Evolutionary conservation across 2,113 vertebrate species (phyloP).

Genomic region (Pipra filicauda): DNA sequence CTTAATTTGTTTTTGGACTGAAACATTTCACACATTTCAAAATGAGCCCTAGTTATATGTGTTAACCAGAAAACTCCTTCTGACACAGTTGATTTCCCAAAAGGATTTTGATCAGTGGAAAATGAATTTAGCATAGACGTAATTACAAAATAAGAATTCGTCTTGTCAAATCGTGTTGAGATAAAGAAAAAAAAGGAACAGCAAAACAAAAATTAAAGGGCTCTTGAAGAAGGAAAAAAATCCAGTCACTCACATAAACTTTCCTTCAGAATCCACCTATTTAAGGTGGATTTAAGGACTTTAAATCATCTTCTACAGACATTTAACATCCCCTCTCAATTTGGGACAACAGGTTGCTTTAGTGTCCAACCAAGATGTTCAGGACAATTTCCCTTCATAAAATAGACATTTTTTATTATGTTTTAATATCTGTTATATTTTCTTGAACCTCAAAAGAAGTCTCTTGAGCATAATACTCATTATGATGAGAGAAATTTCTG

Average conservation of each 20-base stretch:
- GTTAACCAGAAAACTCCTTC: conserved; percentile 36
- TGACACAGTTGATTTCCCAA: conserved; percentile 36
- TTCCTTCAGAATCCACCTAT: background rate
- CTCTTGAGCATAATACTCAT: background rate
- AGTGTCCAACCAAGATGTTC: background rate
- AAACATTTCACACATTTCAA: conserved; percentile 45
- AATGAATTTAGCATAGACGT: background rate
- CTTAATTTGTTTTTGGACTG: background rate
- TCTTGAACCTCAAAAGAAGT: background rate
- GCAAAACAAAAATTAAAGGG: background rate
- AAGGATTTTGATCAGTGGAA: conserved; percentile 41
- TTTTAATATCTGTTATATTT: background rate
- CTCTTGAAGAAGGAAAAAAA: background rate
- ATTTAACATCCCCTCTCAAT: background rate
- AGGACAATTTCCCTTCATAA: background rate
- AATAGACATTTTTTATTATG: background rate
- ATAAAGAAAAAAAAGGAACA: background rate
- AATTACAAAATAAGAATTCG: background rate
- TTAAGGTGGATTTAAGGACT: background rate
- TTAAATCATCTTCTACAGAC: background rate
- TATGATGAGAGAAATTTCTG: background rate
- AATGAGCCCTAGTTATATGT: background rate
- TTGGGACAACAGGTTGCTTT: background rate
- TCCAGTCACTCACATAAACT: background rate
- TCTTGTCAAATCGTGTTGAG: background rate